Percentiles rank a stretch among this genome's conserved stretches.
Conservation (phyloP, 2,797 vertebrate genomes). For the Helostoma temminkii region DNA sequence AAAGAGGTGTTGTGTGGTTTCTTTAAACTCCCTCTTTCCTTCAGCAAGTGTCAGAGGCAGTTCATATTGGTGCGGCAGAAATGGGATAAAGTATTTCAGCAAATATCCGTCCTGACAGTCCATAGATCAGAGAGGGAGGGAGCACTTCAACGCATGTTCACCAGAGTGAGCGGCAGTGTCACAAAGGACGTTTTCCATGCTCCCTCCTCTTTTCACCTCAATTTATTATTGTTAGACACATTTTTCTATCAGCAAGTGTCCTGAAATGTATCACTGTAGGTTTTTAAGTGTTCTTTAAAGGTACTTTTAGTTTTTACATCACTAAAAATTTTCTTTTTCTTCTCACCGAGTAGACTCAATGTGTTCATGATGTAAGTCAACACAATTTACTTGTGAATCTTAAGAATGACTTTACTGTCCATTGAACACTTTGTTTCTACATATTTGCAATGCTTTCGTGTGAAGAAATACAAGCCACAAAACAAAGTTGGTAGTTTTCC, state of each 20-base stretch:
- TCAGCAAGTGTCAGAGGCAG: conserved; percentile 59
- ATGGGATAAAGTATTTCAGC: conserved; percentile 77
- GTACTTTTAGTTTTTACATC: background rate
- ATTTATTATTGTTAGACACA: conserved; percentile 71
- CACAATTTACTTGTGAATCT: conserved; percentile 2
- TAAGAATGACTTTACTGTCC: background rate
- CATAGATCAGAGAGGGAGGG: conserved; percentile 79
- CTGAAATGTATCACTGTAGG: conserved; percentile 13
- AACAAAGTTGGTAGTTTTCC: background rate
- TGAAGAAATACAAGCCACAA: background rate
- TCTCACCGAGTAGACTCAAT: background rate
- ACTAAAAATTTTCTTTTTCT: background rate
- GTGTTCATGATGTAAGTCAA: background rate
- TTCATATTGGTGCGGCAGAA: conserved; percentile 68
- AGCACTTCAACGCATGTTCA: conserved; percentile 68
- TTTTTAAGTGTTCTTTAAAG: conserved; percentile 16
- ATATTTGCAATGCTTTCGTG: too few species aligned
- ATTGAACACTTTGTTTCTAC: too few species aligned
- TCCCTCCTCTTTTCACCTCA: conserved; percentile 71
- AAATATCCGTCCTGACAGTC: conserved; percentile 77
- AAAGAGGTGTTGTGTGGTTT: conserved; percentile 45
- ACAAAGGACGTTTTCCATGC: conserved; percentile 66
- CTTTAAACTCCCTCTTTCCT: conserved; percentile 36
- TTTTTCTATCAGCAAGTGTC: conserved; percentile 54
- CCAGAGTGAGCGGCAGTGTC: conserved; percentile 70